These are phyloP conservation scores for Lindbergichthys nudifrons DNA, from an alignment of 2,797 vertebrate species.

Conservation along the genomic window DNA sequence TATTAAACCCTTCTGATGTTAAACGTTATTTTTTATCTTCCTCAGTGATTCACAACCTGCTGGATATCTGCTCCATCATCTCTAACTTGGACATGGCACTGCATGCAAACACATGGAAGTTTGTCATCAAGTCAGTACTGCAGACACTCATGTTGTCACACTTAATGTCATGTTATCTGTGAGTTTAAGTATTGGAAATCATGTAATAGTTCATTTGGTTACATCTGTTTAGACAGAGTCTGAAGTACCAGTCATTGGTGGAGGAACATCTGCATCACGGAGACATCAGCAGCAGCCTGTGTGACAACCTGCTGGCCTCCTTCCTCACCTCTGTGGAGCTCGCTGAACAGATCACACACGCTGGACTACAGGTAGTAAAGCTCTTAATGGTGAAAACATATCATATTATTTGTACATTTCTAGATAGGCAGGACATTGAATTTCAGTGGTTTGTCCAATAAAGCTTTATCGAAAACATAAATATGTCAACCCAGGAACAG, in stretches of 20 bases:
- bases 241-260: conserved; percentile 90
- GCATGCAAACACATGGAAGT: conserved; percentile 98
- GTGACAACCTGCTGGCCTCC: conserved; percentile 88
- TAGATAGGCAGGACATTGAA: background rate
- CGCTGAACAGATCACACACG: conserved; percentile 87
- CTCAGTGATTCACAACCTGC: conserved; percentile 92
- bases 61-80: conserved; percentile 93
- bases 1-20: background rate
- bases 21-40: conserved; percentile 23
- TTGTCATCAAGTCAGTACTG: conserved; percentile 93
- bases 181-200: background rate
- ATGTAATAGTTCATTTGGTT: background rate
- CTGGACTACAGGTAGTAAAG: conserved; percentile 83
- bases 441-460: background rate
- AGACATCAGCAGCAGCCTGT: conserved; percentile 87
- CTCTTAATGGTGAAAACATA: background rate
- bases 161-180: background rate
- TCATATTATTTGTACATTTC: background rate
- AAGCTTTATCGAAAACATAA: too few species aligned
- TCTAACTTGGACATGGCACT: conserved; percentile 94
- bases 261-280: conserved; percentile 89
- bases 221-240: conserved; percentile 86
- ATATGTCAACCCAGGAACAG: background rate
- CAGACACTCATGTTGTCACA: background rate
- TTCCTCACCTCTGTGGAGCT: conserved; percentile 89